These are phyloP conservation scores for Pluvialis apricaria DNA, from an alignment of 2,113 vertebrate species.

Conservation along the genomic window DNA sequence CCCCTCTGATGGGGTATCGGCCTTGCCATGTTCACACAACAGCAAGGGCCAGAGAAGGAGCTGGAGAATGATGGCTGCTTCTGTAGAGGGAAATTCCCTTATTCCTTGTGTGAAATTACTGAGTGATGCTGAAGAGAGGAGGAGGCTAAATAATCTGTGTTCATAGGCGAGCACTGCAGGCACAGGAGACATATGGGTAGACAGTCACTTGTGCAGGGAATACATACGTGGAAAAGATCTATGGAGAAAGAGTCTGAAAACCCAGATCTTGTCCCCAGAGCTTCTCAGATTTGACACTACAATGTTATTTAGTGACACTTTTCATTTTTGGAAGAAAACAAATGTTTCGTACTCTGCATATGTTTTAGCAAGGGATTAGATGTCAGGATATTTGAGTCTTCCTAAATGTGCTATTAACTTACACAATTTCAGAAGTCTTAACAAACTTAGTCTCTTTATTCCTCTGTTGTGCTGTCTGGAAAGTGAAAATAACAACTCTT, in stretches of 20 bases:
- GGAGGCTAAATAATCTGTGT: background rate
- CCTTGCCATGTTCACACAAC: background rate
- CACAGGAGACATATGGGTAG: background rate
- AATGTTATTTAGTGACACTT: background rate
- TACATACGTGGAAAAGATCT: background rate
- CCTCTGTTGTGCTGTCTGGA: background rate
- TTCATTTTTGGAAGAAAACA: background rate
- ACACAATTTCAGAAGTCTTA: background rate
- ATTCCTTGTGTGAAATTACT: background rate
- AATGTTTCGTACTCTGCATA: background rate
- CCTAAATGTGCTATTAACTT: background rate
- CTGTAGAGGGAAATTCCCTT: background rate
- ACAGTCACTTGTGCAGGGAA: background rate
- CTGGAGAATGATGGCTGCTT: background rate
- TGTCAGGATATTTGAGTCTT: background rate
- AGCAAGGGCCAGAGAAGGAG: background rate
- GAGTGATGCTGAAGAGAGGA: background rate
- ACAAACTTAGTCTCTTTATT: background rate
- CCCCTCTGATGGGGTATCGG: fast-evolving
- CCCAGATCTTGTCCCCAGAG: background rate
- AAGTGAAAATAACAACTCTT: background rate
- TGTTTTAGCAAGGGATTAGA: background rate
- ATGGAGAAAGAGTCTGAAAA: background rate
- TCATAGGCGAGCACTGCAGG: background rate
- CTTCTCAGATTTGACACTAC: background rate